Conservation (phyloP, 2,888 invertebrate genomes). For the Trachelus tabidus region DNA sequence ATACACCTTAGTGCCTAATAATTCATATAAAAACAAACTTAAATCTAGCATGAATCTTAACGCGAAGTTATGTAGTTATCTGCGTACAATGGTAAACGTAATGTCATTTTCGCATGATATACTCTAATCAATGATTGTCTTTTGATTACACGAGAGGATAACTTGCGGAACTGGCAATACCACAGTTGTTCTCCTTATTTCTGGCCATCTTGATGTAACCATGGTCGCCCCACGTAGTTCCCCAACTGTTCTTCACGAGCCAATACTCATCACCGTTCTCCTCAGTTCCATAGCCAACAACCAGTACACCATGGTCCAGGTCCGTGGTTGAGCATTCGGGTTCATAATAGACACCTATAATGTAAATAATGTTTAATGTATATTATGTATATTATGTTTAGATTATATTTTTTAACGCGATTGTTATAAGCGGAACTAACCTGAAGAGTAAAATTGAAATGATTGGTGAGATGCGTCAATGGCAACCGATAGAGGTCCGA, state of each 20-base stretch:
- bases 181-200: slow-evolving; percentile 86
- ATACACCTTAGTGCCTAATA: not conserved
- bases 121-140: not conserved
- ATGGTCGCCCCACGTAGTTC: slow-evolving; percentile 81
- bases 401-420: not conserved
- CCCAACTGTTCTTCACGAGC: slow-evolving; percentile 91
- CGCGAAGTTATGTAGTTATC: not conserved
- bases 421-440: slow-evolving; percentile 52
- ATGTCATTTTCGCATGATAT: not conserved
- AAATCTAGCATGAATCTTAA: not conserved
- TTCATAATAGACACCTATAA: slow-evolving; percentile 79
- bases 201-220: slow-evolving; percentile 92
- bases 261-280: slow-evolving; percentile 76
- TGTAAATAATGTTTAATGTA: not conserved
- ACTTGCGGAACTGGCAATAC: slow-evolving; percentile 84
- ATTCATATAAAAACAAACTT: not conserved
- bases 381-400: not conserved
- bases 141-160: slow-evolving; percentile 82
- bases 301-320: slow-evolving; percentile 89
- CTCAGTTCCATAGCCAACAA: slow-evolving; percentile 84
- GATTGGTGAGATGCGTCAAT: slow-evolving; percentile 88
- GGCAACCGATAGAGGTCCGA: slow-evolving; percentile 88
- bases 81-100: not conserved
- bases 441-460: slow-evolving; percentile 87
- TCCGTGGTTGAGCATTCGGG: slow-evolving; percentile 76